Percentiles rank a stretch among this genome's conserved stretches.
These are phyloP conservation scores for Sapayoa aenigma DNA, from an alignment of 2,113 vertebrate genomes.

Conservation along the genomic window DNA sequence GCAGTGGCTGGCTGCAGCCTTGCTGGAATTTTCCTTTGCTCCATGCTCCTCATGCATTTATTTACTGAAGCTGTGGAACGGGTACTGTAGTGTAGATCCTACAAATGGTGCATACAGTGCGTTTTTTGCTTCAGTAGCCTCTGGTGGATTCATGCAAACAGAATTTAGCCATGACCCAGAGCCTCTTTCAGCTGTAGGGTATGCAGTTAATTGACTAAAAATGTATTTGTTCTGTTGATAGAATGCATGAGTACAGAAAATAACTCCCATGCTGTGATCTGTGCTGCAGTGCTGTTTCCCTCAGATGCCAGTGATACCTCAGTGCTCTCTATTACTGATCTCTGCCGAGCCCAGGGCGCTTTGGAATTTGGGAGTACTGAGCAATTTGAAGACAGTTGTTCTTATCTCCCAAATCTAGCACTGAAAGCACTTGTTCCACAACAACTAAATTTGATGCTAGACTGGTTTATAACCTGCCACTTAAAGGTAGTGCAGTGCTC, in stretches of 20 bases:
- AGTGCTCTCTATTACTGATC: neutral
- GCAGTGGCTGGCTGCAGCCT: neutral
- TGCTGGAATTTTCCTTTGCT: constrained; percentile 54
- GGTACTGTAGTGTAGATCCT: neutral
- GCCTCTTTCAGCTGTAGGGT: neutral
- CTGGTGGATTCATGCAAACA: neutral
- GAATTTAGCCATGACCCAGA: neutral
- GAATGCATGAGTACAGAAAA: neutral
- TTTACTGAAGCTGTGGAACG: neutral
- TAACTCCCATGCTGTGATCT: neutral
- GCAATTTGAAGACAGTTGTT: neutral
- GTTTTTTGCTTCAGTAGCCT: neutral
- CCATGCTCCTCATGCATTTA: neutral
- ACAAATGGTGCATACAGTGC: neutral
- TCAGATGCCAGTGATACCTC: neutral
- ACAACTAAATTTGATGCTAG: neutral
- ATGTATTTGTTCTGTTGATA: neutral
- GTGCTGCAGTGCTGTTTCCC: neutral
- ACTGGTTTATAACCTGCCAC: neutral
- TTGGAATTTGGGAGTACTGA: neutral
- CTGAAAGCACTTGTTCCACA: neutral
- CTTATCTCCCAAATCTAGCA: neutral
- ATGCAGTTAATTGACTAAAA: constrained; percentile 12
- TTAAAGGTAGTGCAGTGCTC: neutral
- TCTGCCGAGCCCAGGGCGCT: neutral